A percentile compares a stretch with the other conserved stretches of the same genome.
These are phyloP conservation scores for Micropterix aruncella DNA, from an alignment of 2,888 invertebrate species.

Conservation along the genomic window DNA sequence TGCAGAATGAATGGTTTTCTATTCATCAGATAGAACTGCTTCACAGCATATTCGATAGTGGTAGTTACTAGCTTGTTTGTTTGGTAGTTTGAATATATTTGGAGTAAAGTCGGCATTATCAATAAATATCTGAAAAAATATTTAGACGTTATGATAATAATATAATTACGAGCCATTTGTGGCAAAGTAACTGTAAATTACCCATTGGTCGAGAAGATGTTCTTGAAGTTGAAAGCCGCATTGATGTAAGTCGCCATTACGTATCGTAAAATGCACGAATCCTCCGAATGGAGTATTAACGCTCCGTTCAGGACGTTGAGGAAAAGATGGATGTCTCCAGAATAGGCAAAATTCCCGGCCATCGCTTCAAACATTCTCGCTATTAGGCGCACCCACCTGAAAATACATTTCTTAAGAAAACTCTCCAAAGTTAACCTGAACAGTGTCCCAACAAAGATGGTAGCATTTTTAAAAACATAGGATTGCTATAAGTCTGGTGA, in stretches of 20 bases:
- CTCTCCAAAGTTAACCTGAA: too few species aligned
- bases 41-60: constrained; percentile 95
- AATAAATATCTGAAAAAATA: constrained; percentile 59
- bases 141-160: too few species aligned
- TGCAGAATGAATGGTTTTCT: constrained; percentile 96
- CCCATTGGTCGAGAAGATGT: constrained; percentile 96
- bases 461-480: too few species aligned
- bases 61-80: constrained; percentile 90
- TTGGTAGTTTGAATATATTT: constrained; percentile 96
- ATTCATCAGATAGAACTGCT: constrained; percentile 96
- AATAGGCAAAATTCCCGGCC: constrained; percentile 94
- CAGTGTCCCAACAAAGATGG: too few species aligned
- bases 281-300: constrained; percentile 91
- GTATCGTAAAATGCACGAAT: constrained; percentile 86
- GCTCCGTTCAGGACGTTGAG: constrained; percentile 96
- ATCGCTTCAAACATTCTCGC: constrained; percentile 96
- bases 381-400: constrained; percentile 85
- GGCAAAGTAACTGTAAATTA: constrained; percentile 26
- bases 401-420: too few species aligned
- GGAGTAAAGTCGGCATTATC: constrained; percentile 94
- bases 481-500: too few species aligned
- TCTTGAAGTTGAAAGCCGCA: constrained; percentile 95
- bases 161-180: too few species aligned
- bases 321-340: constrained; percentile 93
- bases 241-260: constrained; percentile 97